Evolutionary conservation across 2,888 invertebrate genomes (phyloP).

Genomic region (Cosmia trapezina): DNA sequence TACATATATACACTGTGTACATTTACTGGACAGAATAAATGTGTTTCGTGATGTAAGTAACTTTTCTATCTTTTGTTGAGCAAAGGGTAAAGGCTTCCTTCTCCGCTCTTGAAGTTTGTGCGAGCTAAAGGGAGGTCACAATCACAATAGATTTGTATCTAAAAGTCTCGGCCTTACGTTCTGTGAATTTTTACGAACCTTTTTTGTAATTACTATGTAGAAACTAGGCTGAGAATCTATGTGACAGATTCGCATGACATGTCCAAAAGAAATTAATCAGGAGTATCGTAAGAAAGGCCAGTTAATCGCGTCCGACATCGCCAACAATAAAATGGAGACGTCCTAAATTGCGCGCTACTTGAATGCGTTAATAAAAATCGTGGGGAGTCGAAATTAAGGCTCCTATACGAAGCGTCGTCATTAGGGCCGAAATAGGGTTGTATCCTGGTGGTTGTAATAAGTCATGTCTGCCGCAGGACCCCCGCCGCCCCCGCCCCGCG

Average conservation of each 20-base stretch:
- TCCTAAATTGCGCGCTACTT: constrained; percentile 85
- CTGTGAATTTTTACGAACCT: constrained; percentile 49
- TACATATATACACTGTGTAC: constrained; percentile 66
- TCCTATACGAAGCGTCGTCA: constrained; percentile 86
- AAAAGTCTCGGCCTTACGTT: constrained; percentile 63
- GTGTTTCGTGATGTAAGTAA: constrained; percentile 70
- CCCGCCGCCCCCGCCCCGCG: constrained; percentile 71
- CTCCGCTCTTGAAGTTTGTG: constrained; percentile 71
- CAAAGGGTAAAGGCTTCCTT: constrained; percentile 70
- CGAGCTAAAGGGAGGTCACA: constrained; percentile 70
- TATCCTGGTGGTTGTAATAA: constrained; percentile 89
- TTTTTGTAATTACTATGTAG: constrained; percentile 57
- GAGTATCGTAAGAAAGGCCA: constrained; percentile 59
- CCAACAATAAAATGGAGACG: constrained; percentile 74
- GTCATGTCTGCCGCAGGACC: constrained; percentile 89
- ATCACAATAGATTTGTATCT: constrained; percentile 72
- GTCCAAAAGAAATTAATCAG: constrained; percentile 62
- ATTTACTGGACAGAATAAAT: constrained; percentile 64
- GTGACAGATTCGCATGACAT: constrained; percentile 33
- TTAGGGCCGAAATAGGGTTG: constrained; percentile 90
- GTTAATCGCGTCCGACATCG: constrained; percentile 61
- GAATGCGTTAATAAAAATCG: constrained; percentile 89
- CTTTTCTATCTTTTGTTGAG: constrained; percentile 72
- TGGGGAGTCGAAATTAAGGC: constrained; percentile 89
- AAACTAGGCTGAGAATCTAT: constrained; percentile 38